Base-by-base conservation (phyloP, 2,888 invertebrate genomes). In the Entomobrya multifasciata region DNA sequence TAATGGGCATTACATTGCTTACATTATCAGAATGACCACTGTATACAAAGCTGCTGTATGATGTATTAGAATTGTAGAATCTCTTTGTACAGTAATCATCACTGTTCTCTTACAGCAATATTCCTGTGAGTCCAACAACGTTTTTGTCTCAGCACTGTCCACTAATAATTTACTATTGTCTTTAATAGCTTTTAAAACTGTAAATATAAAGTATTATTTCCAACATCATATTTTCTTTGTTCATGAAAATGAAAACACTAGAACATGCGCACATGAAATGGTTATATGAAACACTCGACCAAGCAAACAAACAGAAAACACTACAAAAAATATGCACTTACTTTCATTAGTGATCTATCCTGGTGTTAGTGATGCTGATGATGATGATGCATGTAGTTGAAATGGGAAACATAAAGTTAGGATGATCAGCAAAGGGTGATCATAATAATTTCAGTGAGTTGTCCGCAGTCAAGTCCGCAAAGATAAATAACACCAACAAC, bases 1-100 rank as follows among this genome's bases (percentile, higher is more conserved):
- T 67, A 67, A 67, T 67, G 67, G 44, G 47, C 44, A 67, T 44
- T 67, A 41, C 22, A 67, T 47, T 67, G 67, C 67, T 41, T 67
- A 17, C 67, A 67, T 67, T 22, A 44, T 44, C 47, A 15, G 11
- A 13, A 67, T 13, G 15, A 44, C 6, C 36, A 62, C 30, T n/a
- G n/a, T n/a, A n/a, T n/a, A n/a, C 6, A 30, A 13, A 1, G 25
- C 25, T 25, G 8, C 36, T 36, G 17, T 36, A 30, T 65, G 65
- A 36, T 65, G n/a, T 27, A 15, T 10, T 27, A 27, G 20, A 22
- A 25, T 62, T 62, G 15, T n/a, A 15, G 17, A 55, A 2, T 22
- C 13, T 57, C n/a, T 57, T 57, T 60, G 20, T 25, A 5, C 30
- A 62, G 60, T n/a, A 30, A 30, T 30, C 30, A 13, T 62, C 8